Evolutionary conservation across 2,888 invertebrate genomes (phyloP).

Genomic region (Tholera decimalis): DNA sequence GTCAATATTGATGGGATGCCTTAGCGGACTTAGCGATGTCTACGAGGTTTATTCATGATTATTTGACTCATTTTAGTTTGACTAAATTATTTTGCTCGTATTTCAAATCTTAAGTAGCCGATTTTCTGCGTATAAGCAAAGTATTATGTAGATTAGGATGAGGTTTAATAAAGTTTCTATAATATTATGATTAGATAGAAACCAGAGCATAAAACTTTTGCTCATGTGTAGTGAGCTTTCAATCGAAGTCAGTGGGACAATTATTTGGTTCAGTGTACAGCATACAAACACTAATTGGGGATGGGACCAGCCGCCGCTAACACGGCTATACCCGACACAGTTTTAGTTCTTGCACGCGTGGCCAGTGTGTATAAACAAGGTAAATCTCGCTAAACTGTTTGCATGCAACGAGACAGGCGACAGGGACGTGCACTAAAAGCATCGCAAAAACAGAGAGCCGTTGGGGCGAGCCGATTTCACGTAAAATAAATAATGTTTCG

Average conservation of each 20-base stretch:
- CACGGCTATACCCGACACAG: slow-evolving; percentile 7
- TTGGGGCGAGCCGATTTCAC: slow-evolving; percentile 71
- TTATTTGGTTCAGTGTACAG: slow-evolving; percentile 12
- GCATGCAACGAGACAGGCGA: slow-evolving; percentile 75
- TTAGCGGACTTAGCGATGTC: slow-evolving; percentile 52
- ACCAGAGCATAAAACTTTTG: background rate
- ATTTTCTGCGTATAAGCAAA: slow-evolving; percentile 26
- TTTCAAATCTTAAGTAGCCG: slow-evolving; percentile 19
- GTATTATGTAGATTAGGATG: slow-evolving; percentile 33
- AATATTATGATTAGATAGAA: slow-evolving; percentile 8
- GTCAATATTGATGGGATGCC: slow-evolving; percentile 59
- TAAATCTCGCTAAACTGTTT: slow-evolving; percentile 86
- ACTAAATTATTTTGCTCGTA: slow-evolving; percentile 32
- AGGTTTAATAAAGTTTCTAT: slow-evolving; percentile 25
- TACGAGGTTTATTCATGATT: slow-evolving; percentile 34
- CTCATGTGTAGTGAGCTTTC: background rate
- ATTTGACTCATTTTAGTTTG: slow-evolving; percentile 34
- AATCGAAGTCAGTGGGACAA: slow-evolving; percentile 1
- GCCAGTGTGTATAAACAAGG: slow-evolving; percentile 69
- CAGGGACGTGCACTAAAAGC: slow-evolving; percentile 78
- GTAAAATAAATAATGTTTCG: slow-evolving; percentile 89
- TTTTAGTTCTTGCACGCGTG: slow-evolving; percentile 55
- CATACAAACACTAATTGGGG: slow-evolving; percentile 9
- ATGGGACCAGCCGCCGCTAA: slow-evolving; percentile 13
- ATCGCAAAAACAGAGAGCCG: slow-evolving; percentile 73